Base-by-base conservation (phyloP, 1,140 invertebrate genomes). In the Tachypleus tridentatus region DNA sequence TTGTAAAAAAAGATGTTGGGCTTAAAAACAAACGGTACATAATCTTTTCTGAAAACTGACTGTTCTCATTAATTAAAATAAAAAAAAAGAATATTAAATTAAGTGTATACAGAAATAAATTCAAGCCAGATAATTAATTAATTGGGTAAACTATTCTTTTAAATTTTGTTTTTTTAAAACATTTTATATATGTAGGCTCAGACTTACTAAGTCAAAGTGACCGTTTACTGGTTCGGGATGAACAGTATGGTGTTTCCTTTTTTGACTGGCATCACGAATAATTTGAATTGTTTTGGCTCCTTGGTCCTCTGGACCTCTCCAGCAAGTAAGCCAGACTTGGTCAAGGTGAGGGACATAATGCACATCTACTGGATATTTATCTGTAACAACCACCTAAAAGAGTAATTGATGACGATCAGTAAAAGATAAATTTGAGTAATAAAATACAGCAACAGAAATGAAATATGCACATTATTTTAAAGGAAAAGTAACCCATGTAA, bases 211-310 rank as follows among this genome's bases (percentile, higher is more conserved):
- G 77, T 89, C 87, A 75, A 89, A 89, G 72, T 87, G 85, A 5
- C 86, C 86, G 71, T 88, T 86, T 51, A 89, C 85, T 3, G 87
- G 87, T 73, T 89, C 86, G 0, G 86, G 86, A 73, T 89, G 87
- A 3, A 89, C 86, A 0, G 86, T 85, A 72, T 86, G 85, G 73
- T 89, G 87, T 73, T 87, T 87, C 66, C 83, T 80, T 74, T 87
- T 86, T 73, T 88, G 83, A 10, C 83, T 83, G 56, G 86, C 87
- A 74, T 88, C 86, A 49, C 87, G 76, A 67, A 91, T 88, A 6
- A 90, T 85, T 50, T 80, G 71, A 61, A 90, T 81, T 3, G 87
- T 89, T 76, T 88, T 88, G 56, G 83, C 80, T 6, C 85, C 84
- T 61, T 80, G 68, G 70, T 83, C 77, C 50, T 76, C 72, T 49